Evolutionary conservation across 1,140 invertebrate genomes (phyloP).

Genomic region (Leptinotarsa undecemlineata): DNA sequence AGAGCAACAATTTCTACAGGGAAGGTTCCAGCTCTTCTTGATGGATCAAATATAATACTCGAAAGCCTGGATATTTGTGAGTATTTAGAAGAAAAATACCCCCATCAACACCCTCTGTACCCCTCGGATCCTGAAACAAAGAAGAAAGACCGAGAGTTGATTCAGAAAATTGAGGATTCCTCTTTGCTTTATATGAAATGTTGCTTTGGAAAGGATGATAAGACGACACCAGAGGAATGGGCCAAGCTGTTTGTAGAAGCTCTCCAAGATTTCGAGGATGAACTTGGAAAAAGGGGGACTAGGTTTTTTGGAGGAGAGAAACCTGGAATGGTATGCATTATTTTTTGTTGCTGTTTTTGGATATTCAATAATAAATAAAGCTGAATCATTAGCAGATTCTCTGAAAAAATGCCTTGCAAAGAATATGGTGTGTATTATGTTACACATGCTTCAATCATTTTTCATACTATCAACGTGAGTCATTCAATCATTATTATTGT

Average conservation of each 20-base stretch:
- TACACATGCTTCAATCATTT: no score
- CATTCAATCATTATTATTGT: no score
- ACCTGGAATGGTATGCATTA: constrained; percentile 68
- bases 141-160: constrained; percentile 76
- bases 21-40: constrained; percentile 80
- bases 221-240: constrained; percentile 45
- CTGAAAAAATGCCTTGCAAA: no score
- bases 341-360: no score
- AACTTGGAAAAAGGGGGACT: constrained; percentile 65
- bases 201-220: constrained; percentile 39
- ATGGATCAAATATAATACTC: constrained; percentile 68
- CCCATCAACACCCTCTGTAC: constrained; percentile 65
- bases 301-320: constrained; percentile 69
- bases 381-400: no score
- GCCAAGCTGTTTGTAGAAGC: constrained; percentile 54
- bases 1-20: constrained; percentile 44
- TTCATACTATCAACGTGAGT: no score
- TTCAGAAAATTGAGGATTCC: constrained; percentile 66
- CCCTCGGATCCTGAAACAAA: constrained; percentile 72
- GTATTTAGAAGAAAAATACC: constrained; percentile 82
- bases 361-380: no score
- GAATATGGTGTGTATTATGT: no score
- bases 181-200: constrained; percentile 26
- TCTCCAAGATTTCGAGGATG: constrained; percentile 70
- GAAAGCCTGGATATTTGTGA: constrained; percentile 84